phyloP scores from a whole-genome alignment of 2,888 invertebrate species.

The Dorcus hopei region DNA sequence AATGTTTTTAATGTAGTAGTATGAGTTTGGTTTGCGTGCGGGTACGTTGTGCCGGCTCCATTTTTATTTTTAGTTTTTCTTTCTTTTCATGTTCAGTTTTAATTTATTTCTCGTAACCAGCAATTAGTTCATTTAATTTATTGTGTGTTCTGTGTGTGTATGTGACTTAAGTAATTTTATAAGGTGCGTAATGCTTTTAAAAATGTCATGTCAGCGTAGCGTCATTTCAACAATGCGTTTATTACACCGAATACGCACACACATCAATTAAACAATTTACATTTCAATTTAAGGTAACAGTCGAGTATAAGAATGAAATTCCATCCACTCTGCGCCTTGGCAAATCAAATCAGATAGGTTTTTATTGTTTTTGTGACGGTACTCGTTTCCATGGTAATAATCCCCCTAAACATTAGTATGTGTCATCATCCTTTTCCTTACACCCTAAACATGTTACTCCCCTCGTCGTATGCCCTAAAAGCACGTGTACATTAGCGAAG shows the following conservation, averaged over 20 bases:
- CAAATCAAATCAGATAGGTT: too few relatives aligned
- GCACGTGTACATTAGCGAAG: neutral
- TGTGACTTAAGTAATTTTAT: constrained; percentile 17
- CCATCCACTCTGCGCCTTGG: too few relatives aligned
- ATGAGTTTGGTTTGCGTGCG: constrained; percentile 28
- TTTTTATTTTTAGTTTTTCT: constrained; percentile 38
- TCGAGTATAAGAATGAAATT: too few relatives aligned
- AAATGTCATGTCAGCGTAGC: constrained; percentile 25
- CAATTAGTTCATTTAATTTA: constrained; percentile 14
- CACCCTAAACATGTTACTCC: neutral
- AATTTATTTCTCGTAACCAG: constrained; percentile 25
- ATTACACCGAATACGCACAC: constrained; percentile 4
- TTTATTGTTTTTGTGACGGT: neutral
- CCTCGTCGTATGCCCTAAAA: neutral
- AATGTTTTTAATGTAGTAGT: constrained; percentile 19
- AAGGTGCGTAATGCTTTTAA: constrained; percentile 19
- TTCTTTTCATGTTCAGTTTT: constrained; percentile 39
- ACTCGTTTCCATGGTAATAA: constrained; percentile 1
- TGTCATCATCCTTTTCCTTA: constrained; percentile 2
- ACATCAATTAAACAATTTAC: neutral
- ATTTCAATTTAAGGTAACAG: neutral
- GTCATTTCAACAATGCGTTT: constrained; percentile 18
- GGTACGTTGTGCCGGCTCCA: constrained; percentile 33
- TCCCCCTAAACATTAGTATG: neutral
- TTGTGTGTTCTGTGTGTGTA: constrained; percentile 19